phyloP scores from a whole-genome alignment of 2,888 invertebrate genomes.

The Bhutanitis thaidina region DNA sequence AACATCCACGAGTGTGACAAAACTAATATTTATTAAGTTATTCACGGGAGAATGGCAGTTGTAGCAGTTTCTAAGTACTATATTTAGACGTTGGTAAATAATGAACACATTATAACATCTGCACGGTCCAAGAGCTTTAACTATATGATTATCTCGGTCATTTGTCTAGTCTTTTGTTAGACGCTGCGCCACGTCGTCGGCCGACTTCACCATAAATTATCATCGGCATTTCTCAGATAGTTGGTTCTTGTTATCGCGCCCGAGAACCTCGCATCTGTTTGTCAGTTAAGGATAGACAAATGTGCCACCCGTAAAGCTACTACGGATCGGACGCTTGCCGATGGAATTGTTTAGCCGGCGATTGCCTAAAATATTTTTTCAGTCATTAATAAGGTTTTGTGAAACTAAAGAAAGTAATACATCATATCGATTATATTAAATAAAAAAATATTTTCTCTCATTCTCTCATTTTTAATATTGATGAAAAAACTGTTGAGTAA shows the following conservation, averaged over 20 bases:
- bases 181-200: constrained; percentile 46
- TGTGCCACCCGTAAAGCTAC: constrained; percentile 64
- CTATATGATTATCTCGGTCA: constrained; percentile 64
- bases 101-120: constrained; percentile 23
- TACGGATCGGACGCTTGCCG: constrained; percentile 40
- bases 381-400: too few species aligned
- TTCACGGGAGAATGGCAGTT: not conserved
- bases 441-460: too few species aligned
- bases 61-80: not conserved
- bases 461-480: too few species aligned
- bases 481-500: too few species aligned
- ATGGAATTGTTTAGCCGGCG: constrained; percentile 23
- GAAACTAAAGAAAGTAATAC: too few species aligned
- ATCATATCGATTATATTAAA: too few species aligned
- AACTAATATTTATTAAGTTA: too few species aligned
- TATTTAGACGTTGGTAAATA: constrained; percentile 11
- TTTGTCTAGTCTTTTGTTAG: constrained; percentile 73
- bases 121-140: constrained; percentile 29
- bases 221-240: constrained; percentile 67
- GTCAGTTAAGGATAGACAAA: constrained; percentile 51
- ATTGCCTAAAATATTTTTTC: constrained; percentile 5
- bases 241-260: constrained; percentile 62
- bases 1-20: too few species aligned
- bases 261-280: constrained; percentile 65
- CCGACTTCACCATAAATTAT: constrained; percentile 67